A percentile compares a stretch with the other conserved stretches of the same genome.
Evolutionary conservation across 2,113 vertebrate genomes (phyloP).

Genomic region (Gnathochromis pfefferi): DNA sequence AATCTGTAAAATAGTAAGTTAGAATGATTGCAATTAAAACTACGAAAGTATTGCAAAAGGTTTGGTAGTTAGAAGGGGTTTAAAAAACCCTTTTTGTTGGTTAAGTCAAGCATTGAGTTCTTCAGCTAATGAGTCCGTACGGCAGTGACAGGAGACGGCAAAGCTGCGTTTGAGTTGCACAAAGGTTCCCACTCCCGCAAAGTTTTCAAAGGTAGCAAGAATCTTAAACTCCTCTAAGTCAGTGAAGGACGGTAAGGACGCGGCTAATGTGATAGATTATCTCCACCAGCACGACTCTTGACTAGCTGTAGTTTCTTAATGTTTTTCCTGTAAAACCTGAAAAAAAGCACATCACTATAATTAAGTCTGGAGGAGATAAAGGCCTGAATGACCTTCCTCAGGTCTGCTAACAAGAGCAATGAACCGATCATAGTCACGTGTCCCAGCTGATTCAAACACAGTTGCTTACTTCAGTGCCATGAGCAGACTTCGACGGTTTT

Average conservation of each 20-base stretch:
- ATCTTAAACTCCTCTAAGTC: background rate
- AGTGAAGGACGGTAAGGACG: background rate
- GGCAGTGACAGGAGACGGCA: background rate
- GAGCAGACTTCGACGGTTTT: background rate
- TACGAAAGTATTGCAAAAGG: background rate
- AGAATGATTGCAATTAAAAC: background rate
- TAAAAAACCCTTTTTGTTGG: background rate
- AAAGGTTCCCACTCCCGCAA: rapidly evolving
- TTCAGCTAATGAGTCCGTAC: background rate
- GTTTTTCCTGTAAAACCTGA: background rate
- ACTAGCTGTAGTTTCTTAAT: background rate
- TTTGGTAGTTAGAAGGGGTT: background rate
- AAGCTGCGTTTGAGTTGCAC: background rate
- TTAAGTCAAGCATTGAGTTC: background rate
- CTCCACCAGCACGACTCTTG: background rate
- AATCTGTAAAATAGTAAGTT: background rate
- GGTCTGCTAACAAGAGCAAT: background rate
- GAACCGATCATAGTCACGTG: background rate
- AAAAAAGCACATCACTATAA: background rate
- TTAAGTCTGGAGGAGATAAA: background rate
- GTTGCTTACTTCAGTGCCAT: background rate
- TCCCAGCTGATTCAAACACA: background rate
- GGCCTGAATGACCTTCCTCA: background rate
- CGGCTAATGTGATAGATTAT: background rate
- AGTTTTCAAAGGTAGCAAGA: background rate